Conservation (phyloP, 64 coral and sea anemone genomes). For the Stichodactyla mertensii region DNA sequence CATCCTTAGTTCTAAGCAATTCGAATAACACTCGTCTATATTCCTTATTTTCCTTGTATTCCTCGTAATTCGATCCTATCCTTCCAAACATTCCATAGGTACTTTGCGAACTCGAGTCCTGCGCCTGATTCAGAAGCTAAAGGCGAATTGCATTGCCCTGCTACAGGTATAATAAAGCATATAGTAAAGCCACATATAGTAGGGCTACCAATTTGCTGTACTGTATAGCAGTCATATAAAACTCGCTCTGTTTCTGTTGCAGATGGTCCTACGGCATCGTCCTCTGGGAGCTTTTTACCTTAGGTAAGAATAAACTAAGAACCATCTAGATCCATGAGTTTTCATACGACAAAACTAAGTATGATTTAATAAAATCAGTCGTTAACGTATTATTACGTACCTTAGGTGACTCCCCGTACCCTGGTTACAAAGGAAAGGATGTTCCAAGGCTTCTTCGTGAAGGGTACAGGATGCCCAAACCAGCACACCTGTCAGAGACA, state of each 20-base stretch:
- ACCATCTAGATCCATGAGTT: neutral
- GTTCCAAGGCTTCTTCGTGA: neutral
- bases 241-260: neutral
- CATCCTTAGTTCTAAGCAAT: too few relatives aligned
- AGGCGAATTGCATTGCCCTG: too few relatives aligned
- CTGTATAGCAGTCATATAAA: neutral
- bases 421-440: neutral
- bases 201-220: neutral
- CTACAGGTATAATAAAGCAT: too few relatives aligned
- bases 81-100: too few relatives aligned
- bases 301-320: conserved; percentile 10
- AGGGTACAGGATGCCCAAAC: neutral
- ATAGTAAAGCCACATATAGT: too few relatives aligned
- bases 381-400: neutral
- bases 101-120: too few relatives aligned
- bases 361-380: neutral
- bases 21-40: too few relatives aligned
- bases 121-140: too few relatives aligned
- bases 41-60: too few relatives aligned
- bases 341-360: neutral
- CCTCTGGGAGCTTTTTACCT: conserved; percentile 47
- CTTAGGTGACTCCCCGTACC: neutral
- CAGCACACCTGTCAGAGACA: neutral
- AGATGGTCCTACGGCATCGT: conserved; percentile 63
- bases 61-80: too few relatives aligned